Base-by-base conservation (phyloP, 2,888 invertebrate species). In the Acleris emargana region DNA sequence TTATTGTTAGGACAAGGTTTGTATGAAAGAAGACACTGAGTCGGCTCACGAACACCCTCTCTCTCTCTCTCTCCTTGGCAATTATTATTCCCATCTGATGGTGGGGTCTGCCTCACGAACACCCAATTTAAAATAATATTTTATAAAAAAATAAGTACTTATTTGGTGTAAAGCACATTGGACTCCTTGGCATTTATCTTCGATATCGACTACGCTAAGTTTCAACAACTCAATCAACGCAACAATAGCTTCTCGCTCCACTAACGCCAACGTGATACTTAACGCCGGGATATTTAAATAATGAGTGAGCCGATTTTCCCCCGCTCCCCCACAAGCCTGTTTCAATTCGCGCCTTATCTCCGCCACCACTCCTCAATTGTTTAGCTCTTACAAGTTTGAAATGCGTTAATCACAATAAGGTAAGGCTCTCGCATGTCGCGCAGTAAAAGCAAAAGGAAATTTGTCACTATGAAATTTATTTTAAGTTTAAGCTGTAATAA, bases 231-330 rank as follows among this genome's bases (percentile, higher is more conserved):
- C 86, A 86, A 87, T 88, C 88, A 87, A 86, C 83, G 81, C 83
- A 83, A 89, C 88, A 89, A 89, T 85, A 79, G 73, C 72, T 77
- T 79, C 76, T 80, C 79, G 84, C 84, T 83, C 81, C 79, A 83
- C 83, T 87, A 83, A 84, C 79, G 81, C 81, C 82, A 82, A 84
- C 79, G 79, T 79, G 78, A 75, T 80, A 80, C 88, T 90, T 87
- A 87, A 85, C 84, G 86, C 84, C 87, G 82, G 86, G 85, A 89
- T 90, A 89, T 91, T 90, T 88, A 88, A 90, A 90, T 91, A 89
- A 90, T 75, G 80, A 79, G 74, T 82, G 83, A 83, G 80, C 72
- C 71, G 73, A 75, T 72, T 72, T 71, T 70, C 72, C 70, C 71
- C 73, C 75, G 71, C 72, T 53, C 75, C 76, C 76, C 72, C 73